These are phyloP conservation scores for Scortum barcoo DNA, from an alignment of 2,113 vertebrate genomes.

Conservation along the genomic window DNA sequence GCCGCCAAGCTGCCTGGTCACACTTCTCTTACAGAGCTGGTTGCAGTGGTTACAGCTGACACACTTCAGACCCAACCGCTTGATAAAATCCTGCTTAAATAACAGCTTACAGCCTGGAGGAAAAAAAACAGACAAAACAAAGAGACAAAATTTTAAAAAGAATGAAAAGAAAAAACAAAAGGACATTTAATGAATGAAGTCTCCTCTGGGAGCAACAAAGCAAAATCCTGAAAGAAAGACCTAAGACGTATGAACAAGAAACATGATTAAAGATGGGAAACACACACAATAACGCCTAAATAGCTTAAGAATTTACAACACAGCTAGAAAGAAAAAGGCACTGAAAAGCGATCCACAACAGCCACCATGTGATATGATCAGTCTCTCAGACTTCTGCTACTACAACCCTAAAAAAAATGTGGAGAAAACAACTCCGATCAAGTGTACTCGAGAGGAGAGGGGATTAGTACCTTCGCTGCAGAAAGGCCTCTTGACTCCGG, in stretches of 20 bases:
- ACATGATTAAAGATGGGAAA: not conserved
- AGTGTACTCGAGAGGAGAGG: not conserved
- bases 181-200: not conserved
- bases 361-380: not conserved
- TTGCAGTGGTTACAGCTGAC: conserved; percentile 98
- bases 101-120: conserved; percentile 94
- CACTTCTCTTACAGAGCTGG: conserved; percentile 95
- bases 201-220: not conserved
- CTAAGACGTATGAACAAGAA: no score
- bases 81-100: conserved; percentile 98
- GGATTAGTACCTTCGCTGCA: conserved; percentile 94
- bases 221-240: not conserved
- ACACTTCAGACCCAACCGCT: conserved; percentile 95
- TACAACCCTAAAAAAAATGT: not conserved
- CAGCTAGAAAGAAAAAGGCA: not conserved
- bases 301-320: not conserved
- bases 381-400: not conserved
- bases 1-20: conserved; percentile 92
- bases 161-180: not conserved
- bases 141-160: not conserved
- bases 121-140: conserved; percentile 23
- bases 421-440: not conserved
- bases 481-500: conserved; percentile 97
- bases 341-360: not conserved
- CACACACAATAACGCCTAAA: not conserved